Conservation (phyloP, 1,140 invertebrate genomes). For the Phenacoccus solenopsis region DNA sequence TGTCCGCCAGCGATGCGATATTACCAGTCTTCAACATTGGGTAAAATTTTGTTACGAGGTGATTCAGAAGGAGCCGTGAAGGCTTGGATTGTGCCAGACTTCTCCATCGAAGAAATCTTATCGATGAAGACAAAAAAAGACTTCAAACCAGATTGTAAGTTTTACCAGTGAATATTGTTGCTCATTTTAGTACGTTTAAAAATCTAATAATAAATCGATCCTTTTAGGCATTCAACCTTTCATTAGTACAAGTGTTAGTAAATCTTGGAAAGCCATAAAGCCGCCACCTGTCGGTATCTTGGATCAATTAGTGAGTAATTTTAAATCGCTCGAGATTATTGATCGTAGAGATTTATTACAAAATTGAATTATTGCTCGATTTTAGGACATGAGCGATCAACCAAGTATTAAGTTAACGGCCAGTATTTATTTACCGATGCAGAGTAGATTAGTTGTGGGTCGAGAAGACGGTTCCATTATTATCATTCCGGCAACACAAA, state of each 20-base stretch:
- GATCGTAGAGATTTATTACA: slow-evolving; percentile 21
- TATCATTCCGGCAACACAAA: slow-evolving; percentile 92
- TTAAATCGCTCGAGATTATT: neutral
- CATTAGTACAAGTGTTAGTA: slow-evolving; percentile 60
- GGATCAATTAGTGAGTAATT: slow-evolving; percentile 60
- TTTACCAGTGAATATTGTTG: neutral
- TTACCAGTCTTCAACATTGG: slow-evolving; percentile 35
- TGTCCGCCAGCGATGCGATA: slow-evolving; percentile 80
- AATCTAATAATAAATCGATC: too few relatives aligned
- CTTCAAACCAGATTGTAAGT: slow-evolving; percentile 37
- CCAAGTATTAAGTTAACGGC: slow-evolving; percentile 66
- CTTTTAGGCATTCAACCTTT: slow-evolving; percentile 48
- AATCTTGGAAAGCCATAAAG: slow-evolving; percentile 75
- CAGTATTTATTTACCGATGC: slow-evolving; percentile 82
- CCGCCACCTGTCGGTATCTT: slow-evolving; percentile 78
- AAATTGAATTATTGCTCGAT: neutral
- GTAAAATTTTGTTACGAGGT: slow-evolving; percentile 68
- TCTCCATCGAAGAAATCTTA: slow-evolving; percentile 49
- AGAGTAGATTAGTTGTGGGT: slow-evolving; percentile 86
- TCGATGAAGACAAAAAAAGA: slow-evolving; percentile 44
- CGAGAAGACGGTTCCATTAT: slow-evolving; percentile 92
- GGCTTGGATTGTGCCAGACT: slow-evolving; percentile 77
- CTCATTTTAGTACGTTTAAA: neutral
- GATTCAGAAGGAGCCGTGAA: slow-evolving; percentile 79
- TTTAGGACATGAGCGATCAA: slow-evolving; percentile 27